phyloP scores from a whole-genome alignment of 2,797 vertebrate genomes.

The Chelonia mydas region DNA sequence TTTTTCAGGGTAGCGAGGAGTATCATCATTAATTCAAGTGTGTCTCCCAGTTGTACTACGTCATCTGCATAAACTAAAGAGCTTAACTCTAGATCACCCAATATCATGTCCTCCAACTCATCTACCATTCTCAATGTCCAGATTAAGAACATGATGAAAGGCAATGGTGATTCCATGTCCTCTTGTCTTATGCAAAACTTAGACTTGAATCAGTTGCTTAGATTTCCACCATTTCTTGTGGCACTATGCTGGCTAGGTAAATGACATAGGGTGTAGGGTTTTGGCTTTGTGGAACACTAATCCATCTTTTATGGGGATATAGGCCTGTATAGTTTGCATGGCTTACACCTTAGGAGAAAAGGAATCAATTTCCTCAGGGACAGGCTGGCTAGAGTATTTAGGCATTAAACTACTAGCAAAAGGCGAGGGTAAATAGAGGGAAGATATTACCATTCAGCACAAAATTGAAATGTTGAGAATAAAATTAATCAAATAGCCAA shows the following conservation, averaged over 20 bases:
- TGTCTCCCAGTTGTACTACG: not conserved
- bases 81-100: not conserved
- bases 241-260: not conserved
- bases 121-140: not conserved
- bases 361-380: not conserved
- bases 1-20: not conserved
- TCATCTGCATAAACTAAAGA: not conserved
- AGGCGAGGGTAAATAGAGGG: not conserved
- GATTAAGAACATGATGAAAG: not conserved
- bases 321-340: not conserved
- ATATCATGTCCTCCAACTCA: not conserved
- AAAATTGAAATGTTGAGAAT: not conserved
- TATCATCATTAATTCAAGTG: not conserved
- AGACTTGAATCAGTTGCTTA: not conserved
- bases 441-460: not conserved
- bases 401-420: not conserved
- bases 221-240: not conserved
- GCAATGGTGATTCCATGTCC: not conserved
- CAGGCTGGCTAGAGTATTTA: not conserved
- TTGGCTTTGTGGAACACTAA: not conserved
- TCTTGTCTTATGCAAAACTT: not conserved
- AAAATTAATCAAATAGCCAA: not conserved
- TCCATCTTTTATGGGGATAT: not conserved
- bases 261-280: not conserved
- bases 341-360: not conserved